A percentile compares a stretch with the other conserved stretches of the same genome.
phyloP scores from a whole-genome alignment of 1,140 invertebrate genomes.

The Drusus annulatus region DNA sequence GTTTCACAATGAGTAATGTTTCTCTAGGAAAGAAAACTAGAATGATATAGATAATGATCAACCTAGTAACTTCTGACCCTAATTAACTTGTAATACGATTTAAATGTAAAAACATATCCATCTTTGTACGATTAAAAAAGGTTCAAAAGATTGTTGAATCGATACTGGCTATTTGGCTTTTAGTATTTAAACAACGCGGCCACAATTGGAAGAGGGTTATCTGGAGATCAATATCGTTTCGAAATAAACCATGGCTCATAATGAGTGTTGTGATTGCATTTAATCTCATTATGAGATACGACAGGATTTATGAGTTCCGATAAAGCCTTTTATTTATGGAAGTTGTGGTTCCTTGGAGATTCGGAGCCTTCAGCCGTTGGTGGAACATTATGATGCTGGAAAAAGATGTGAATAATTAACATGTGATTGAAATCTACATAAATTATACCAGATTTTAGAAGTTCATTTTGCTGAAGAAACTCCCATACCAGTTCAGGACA shows the following conservation, averaged over 20 bases:
- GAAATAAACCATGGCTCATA: conserved; percentile 32
- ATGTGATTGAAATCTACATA: no score
- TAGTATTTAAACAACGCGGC: conserved; percentile 38
- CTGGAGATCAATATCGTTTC: conserved; percentile 49
- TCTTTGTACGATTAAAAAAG: conserved; percentile 56
- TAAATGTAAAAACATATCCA: conserved; percentile 55
- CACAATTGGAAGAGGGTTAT: conserved; percentile 53
- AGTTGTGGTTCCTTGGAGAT: neutral
- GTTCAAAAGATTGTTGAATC: conserved; percentile 44
- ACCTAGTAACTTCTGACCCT: conserved; percentile 58
- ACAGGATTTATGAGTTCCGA: conserved; percentile 15
- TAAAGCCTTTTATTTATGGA: conserved; percentile 19
- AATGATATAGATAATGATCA: conserved; percentile 49
- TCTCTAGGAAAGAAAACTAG: conserved; percentile 46
- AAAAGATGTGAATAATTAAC: no score
- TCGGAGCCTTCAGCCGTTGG: no score
- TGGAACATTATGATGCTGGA: no score
- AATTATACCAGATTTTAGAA: no score
- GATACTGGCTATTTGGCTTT: conserved; percentile 49
- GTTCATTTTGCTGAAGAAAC: no score
- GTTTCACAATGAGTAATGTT: conserved; percentile 53
- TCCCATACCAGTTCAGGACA: no score
- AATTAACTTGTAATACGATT: conserved; percentile 58
- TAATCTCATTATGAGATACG: conserved; percentile 24
- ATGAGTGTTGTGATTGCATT: conserved; percentile 42